Evolutionary conservation across 92 coral and sea anemone species (phyloP).

Genomic region (Zoanthus sansibaricus): DNA sequence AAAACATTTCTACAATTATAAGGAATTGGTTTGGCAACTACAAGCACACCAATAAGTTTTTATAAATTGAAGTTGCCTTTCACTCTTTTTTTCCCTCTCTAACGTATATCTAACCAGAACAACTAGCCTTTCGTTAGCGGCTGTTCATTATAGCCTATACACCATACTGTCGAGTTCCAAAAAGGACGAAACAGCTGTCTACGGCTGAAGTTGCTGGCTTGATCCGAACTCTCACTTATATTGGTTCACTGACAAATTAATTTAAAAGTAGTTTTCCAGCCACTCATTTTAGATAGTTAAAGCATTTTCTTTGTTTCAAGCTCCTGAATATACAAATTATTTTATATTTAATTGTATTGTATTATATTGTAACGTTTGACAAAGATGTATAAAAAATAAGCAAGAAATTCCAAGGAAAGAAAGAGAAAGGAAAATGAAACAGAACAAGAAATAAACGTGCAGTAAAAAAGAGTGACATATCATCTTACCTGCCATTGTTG

Average conservation of each 20-base stretch:
- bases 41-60: neutral
- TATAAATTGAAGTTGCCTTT: neutral
- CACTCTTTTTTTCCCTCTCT: neutral
- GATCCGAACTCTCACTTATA: too few species aligned
- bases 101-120: constrained; percentile 4
- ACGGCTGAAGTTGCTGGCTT: too few species aligned
- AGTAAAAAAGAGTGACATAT: constrained; percentile 14
- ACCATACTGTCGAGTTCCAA: too few species aligned
- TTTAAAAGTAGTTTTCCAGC: too few species aligned
- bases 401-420: constrained; percentile 17
- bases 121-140: too few species aligned
- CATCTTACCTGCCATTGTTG: constrained; percentile 62
- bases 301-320: constrained; percentile 14
- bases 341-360: neutral
- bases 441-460: constrained; percentile 12
- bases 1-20: constrained; percentile 16
- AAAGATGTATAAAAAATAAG: constrained; percentile 11
- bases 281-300: neutral
- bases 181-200: too few species aligned
- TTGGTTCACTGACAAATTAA: too few species aligned
- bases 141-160: too few species aligned
- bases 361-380: constrained; percentile 6
- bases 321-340: constrained; percentile 11
- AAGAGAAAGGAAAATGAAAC: neutral
- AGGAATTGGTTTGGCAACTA: constrained; percentile 10